A percentile compares a stretch with the other conserved stretches of the same genome.
These are phyloP conservation scores for Florisuga fusca DNA, from an alignment of 2,797 vertebrate genomes.

Conservation along the genomic window DNA sequence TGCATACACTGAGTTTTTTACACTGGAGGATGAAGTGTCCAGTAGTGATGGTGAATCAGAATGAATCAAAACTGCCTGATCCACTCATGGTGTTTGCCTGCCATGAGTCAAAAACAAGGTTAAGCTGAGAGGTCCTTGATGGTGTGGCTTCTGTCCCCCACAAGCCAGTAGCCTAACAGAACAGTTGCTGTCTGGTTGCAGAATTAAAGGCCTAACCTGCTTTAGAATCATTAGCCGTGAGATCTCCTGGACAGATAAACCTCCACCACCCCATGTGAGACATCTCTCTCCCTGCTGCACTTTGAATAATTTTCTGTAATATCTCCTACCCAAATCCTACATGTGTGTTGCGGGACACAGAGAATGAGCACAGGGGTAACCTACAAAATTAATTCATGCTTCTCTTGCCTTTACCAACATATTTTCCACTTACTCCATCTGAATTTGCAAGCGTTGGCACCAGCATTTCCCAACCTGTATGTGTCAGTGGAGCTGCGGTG, in stretches of 20 bases:
- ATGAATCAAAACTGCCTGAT: background rate
- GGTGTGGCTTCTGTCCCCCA: background rate
- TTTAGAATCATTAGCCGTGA: background rate
- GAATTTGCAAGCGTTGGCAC: background rate
- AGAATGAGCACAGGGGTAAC: background rate
- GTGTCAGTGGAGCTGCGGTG: background rate
- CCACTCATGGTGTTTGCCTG: background rate
- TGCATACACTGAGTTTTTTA: background rate
- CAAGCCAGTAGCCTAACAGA: background rate
- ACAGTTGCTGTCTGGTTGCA: background rate
- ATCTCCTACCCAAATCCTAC: background rate
- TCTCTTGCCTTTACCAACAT: background rate
- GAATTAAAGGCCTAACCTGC: background rate
- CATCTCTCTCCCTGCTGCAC: background rate
- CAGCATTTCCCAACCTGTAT: rapidly evolving
- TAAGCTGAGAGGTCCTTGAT: background rate
- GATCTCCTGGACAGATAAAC: background rate
- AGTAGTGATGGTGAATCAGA: background rate
- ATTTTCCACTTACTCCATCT: background rate
- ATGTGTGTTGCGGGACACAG: background rate
- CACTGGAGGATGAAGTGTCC: background rate
- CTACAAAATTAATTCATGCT: background rate
- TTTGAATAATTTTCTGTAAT: background rate
- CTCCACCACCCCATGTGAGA: background rate
- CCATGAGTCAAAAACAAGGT: background rate